phyloP scores from a whole-genome alignment of 2,113 vertebrate genomes.

The Manacus vitellinus region DNA sequence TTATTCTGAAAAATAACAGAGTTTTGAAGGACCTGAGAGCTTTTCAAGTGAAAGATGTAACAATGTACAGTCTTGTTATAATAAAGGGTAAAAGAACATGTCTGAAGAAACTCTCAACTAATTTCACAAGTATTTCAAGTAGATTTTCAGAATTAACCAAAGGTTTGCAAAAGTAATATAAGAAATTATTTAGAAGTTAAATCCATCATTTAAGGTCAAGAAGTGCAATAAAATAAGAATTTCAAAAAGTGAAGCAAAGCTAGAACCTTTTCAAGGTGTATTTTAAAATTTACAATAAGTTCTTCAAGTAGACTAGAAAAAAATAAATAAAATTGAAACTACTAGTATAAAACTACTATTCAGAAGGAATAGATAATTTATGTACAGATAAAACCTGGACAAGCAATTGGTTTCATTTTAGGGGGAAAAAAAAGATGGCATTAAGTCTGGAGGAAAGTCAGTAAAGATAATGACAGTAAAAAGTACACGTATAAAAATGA shows the following conservation, averaged over 20 bases:
- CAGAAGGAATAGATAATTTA: neutral
- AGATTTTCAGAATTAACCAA: neutral
- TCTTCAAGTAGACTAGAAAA: neutral
- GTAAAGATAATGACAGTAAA: neutral
- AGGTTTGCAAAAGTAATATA: neutral
- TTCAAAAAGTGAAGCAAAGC: neutral
- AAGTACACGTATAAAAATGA: neutral
- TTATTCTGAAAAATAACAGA: neutral
- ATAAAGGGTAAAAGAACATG: neutral
- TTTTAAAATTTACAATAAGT: neutral
- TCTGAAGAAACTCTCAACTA: neutral
- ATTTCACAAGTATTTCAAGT: neutral
- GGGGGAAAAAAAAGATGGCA: too few species aligned
- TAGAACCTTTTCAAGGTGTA: neutral
- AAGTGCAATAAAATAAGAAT: neutral
- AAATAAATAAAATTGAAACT: neutral
- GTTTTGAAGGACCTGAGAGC: neutral
- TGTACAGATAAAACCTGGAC: neutral
- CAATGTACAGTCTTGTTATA: neutral
- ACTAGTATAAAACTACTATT: neutral
- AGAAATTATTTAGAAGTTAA: neutral
- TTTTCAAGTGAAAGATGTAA: neutral
- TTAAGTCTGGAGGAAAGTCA: neutral
- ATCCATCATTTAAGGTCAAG: neutral
- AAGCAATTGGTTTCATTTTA: neutral